Base-by-base conservation (phyloP, 2,888 invertebrate species). In the Drosophila pseudotakahashii region DNA sequence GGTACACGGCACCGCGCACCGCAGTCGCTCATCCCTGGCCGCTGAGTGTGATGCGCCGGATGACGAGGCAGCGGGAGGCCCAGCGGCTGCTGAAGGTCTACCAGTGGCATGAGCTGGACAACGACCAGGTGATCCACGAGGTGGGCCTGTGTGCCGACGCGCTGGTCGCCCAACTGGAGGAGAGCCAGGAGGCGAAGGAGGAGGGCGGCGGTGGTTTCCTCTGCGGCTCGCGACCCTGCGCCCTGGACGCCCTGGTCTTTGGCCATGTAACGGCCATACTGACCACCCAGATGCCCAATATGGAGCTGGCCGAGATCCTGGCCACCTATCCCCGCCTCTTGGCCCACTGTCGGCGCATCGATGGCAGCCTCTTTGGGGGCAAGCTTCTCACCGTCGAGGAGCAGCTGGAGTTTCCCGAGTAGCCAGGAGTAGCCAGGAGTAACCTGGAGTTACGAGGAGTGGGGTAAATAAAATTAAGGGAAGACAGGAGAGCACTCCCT, bases 11-110 rank as follows among this genome's bases (percentile, higher is more conserved):
- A 72, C 94, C 94, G 0, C 93, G 98, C 10, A 96, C 96, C 91
- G 96, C 97, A 0, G 96, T 96, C 0, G 96, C 96, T 7, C 97
- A 97, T 92, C 97, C 98, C 0, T 98, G 98, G 96, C 98, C 98
- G 0, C 92, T 99, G 10, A 97, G 96, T 89, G 93, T 94, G 89
- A 91, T 97, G 16, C 94, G 98, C 83, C 97, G 97, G 0, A 94
- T 95, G 91, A 93, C 94, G 48, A 97, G 97, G 89, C 93, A 95
- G 42, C 93, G 93, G 79, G 93, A 94, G 70, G 94, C 97, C 1
- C 92, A 94, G 13, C 94, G 95, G 75, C 93, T 95, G 73, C 93
- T 98, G 19, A 94, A 94, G 71, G 95, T 96, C 2, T 93, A 96
- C 62, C 95, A 96, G 37, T 98, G 98, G 97, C 94, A 94, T 34